Evolutionary conservation across 2,888 invertebrate genomes (phyloP), one percentile per base, ranked within the genome.

Genomic region (Tachystola acroxantha): DNA sequence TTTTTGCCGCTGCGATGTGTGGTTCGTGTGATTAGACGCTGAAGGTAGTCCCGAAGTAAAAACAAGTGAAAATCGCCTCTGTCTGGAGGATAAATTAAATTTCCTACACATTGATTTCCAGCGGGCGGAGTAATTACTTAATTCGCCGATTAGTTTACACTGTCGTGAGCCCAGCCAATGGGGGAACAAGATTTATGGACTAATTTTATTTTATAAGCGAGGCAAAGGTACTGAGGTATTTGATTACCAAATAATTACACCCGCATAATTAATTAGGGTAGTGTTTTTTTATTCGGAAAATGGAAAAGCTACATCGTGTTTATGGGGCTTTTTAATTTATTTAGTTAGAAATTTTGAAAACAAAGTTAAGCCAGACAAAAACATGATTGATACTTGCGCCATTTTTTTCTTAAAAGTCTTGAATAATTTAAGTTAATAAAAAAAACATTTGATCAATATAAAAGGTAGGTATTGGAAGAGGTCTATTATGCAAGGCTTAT

Each of bases 81-180:
- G 64, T 62, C 65, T 68, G 59, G 58, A 62, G 49, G 56, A 60
- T 61, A 68, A 79, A 80, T 81, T 76, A 70, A 79, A 78, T 80
- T 76, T 72, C 64, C 64, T 67, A 66, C 71, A 73, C 74, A 79
- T 79, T 79, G 77, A 77, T 78, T 79, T 75, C 68, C 66, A 71
- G 57, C 57, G 59, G 53, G 58, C 57, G 53, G 57, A 64, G 65
- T 77, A 76, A 77, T 81, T 78, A 78, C 65, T 72, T 77, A 75
- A 79, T 79, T 78, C 70, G 61, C 56, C 70, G 72, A 78, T 78
- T 73, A 78, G 70, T 78, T 79, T 66, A 73, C 71, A 67, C 64
- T 66, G 64, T 55, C 53, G 58, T 66, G 69, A 59, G 54, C 66
- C 56, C 60, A 59, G 55, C 50, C 57, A 56, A 55, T 55, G 60